Evolutionary conservation across 1,140 invertebrate species (phyloP).

Genomic region (Hirudo medicinalis): DNA sequence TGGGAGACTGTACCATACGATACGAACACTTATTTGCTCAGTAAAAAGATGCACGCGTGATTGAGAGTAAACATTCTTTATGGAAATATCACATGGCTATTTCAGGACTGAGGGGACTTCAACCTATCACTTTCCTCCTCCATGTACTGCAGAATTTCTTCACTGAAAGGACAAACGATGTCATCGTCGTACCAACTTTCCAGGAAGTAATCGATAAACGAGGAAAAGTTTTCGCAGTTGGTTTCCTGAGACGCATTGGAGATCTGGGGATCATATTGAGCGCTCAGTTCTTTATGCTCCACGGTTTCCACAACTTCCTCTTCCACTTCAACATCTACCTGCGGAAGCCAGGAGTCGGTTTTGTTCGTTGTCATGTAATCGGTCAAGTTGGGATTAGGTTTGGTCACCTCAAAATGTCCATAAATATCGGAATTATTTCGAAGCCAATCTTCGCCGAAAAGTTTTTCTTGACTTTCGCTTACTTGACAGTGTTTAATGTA

Average conservation of each 20-base stretch:
- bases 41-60: too few species aligned
- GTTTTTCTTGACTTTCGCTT: constrained; percentile 9
- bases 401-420: neutral
- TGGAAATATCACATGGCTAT: too few species aligned
- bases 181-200: constrained; percentile 12
- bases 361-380: constrained; percentile 8
- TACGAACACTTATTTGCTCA: too few species aligned
- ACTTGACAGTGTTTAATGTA: neutral
- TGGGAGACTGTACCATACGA: too few species aligned
- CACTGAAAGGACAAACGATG: constrained; percentile 4
- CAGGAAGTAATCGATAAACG: constrained; percentile 3
- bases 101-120: too few species aligned
- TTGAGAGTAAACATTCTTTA: too few species aligned
- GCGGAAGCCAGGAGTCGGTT: constrained; percentile 9
- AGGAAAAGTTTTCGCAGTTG: neutral
- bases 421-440: constrained; percentile 3
- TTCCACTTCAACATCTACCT: neutral
- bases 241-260: neutral
- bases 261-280: neutral
- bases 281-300: neutral
- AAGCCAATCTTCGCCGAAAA: constrained; percentile 4
- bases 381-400: neutral
- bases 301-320: constrained; percentile 8
- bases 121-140: neutral
- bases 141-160: neutral